Evolutionary conservation across 2,113 vertebrate genomes (phyloP).

Genomic region (Malurus cyaneus): DNA sequence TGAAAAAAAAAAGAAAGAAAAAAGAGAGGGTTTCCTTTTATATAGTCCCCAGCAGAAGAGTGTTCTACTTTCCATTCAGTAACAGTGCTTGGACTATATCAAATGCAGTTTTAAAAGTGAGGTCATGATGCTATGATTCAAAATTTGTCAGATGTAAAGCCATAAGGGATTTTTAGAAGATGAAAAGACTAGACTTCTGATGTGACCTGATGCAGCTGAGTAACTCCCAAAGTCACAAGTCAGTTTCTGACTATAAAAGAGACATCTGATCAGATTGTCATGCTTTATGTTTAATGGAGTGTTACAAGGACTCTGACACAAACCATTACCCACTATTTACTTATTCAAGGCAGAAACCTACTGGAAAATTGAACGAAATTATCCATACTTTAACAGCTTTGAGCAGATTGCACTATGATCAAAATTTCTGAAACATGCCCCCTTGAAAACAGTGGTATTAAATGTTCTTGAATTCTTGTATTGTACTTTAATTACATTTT

Average conservation of each 20-base stretch:
- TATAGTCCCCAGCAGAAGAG: constrained; percentile 3
- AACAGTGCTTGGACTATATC: constrained; percentile 51
- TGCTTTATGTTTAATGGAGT: constrained; percentile 89
- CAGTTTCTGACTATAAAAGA: constrained; percentile 80
- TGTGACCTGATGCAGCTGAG: constrained; percentile 76
- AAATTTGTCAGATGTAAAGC: constrained; percentile 66
- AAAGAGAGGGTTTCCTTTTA: not conserved
- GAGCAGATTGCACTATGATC: constrained; percentile 71
- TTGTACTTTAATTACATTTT: constrained; percentile 55
- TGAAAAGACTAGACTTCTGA: constrained; percentile 71
- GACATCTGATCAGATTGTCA: constrained; percentile 88
- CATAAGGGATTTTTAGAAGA: constrained; percentile 67
- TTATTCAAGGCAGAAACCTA: constrained; percentile 81
- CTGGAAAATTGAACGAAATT: constrained; percentile 82
- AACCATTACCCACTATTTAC: constrained; percentile 93
- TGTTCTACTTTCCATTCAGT: constrained; percentile 49
- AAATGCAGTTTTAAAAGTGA: constrained; percentile 59
- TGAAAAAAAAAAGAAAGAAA: not conserved
- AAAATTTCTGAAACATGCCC: constrained; percentile 67
- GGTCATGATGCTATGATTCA: constrained; percentile 60
- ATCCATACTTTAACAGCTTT: constrained; percentile 78
- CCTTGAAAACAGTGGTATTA: constrained; percentile 61
- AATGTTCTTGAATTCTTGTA: constrained; percentile 45
- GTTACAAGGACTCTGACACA: constrained; percentile 89
- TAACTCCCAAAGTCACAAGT: constrained; percentile 78